Conservation (phyloP, 1,140 invertebrate genomes). For the Tetramorium alpestre region DNA sequence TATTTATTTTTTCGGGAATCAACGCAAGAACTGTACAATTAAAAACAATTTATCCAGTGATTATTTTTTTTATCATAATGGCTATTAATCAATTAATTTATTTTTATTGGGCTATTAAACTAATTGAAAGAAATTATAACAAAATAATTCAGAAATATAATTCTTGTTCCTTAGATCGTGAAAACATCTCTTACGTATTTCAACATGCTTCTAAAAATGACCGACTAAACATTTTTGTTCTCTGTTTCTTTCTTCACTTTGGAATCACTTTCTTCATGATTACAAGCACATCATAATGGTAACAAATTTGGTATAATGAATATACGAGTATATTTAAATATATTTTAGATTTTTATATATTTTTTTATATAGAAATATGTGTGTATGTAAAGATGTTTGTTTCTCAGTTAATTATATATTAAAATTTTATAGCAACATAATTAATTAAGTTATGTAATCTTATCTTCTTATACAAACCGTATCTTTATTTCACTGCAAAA, state of each 20-base stretch:
- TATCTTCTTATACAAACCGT: not conserved
- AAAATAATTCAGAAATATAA: not conserved
- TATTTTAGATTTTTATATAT: not conserved
- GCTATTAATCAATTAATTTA: too few relatives aligned
- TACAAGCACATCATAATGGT: not conserved
- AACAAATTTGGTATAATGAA: not conserved
- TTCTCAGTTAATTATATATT: not conserved
- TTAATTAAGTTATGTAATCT: not conserved
- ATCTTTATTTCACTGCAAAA: not conserved
- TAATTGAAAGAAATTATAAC: too few relatives aligned
- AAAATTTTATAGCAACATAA: not conserved
- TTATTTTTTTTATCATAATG: too few relatives aligned
- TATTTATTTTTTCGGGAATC: not conserved
- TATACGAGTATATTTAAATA: not conserved
- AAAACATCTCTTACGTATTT: conserved; percentile 73
- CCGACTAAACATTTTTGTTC: not conserved
- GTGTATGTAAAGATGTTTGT: not conserved
- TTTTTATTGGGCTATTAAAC: too few relatives aligned
- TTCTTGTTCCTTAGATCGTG: conserved; percentile 60
- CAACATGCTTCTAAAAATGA: conserved; percentile 63
- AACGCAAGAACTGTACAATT: too few relatives aligned
- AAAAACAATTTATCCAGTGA: too few relatives aligned
- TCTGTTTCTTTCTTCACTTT: too few relatives aligned
- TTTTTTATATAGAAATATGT: not conserved
- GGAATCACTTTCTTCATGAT: not conserved